Conservation (phyloP, 2,888 invertebrate genomes). For the Gastracanthus pulcherrimus region DNA sequence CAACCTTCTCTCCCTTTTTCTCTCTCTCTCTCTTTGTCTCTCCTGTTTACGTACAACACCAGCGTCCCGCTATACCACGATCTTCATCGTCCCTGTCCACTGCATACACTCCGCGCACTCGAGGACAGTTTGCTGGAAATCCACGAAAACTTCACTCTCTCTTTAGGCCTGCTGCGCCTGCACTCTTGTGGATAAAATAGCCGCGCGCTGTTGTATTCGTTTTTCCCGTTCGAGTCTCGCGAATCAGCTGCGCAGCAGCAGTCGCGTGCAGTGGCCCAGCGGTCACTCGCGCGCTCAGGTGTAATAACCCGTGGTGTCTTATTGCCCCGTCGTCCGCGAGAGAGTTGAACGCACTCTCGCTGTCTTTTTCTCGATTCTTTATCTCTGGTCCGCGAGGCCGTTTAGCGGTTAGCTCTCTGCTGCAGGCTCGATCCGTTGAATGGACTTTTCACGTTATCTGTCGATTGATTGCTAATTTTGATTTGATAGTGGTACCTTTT, state of each 20-base stretch:
- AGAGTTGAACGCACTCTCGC: constrained; percentile 44
- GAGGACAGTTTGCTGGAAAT: no score
- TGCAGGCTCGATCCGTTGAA: neutral
- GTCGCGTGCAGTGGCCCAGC: neutral
- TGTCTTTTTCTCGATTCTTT: constrained; percentile 1
- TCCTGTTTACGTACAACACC: no score
- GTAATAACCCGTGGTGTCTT: constrained; percentile 40
- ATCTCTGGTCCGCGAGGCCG: neutral
- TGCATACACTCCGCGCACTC: neutral
- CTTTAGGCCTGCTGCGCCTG: neutral
- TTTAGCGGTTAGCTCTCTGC: neutral
- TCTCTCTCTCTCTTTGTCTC: no score
- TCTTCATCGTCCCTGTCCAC: neutral
- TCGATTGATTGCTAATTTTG: no score
- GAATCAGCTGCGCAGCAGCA: neutral
- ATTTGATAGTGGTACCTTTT: no score
- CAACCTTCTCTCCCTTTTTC: neutral
- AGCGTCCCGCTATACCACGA: neutral
- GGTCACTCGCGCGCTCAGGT: constrained; percentile 22
- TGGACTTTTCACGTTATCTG: no score
- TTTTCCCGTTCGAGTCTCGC: no score
- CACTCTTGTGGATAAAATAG: neutral
- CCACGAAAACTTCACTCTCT: neutral
- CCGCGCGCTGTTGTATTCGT: neutral
- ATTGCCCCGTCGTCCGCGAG: constrained; percentile 7